Evolutionary conservation across 2,113 vertebrate species (phyloP), one percentile per base, ranked within the genome.

Genomic region (Lagopus leucura): DNA sequence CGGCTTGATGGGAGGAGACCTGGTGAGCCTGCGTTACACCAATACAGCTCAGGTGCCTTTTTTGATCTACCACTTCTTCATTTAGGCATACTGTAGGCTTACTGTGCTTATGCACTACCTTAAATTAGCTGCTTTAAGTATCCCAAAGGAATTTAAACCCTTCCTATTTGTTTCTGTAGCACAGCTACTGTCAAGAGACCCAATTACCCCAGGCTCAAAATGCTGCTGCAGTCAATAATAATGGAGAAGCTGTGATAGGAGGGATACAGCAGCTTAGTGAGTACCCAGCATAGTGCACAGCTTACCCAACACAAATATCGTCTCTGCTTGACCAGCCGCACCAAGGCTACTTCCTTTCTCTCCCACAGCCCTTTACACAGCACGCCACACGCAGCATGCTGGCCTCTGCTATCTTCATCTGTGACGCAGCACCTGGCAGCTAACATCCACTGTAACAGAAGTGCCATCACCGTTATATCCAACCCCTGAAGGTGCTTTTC

Each of bases 11-110:
- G 27, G 19, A 4, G 12, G 17, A 10, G 36, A 20, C 24, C 2
- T 2, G 10, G 12, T 0, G 0, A 72, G 34, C 22, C 38, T 43
- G 6, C 10, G 11, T 27, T 1, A 13, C 30, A 3, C 42, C 2
- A 3, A 4, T 10, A 25, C 11, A 17, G 73, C 36, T 40, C 11
- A 5, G 13, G 60, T 20, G 14, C 34, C n/a, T 57, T 17, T 28
- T n/a, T 83, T 34, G 15, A 61, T 17, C 28, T 3, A 2, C 2
- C 27, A 50, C 28, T 63, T 10, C 36, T 30, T 22, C 42, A 22
- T 19, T 19, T 4, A 28, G 22, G 20, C 60, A 82, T 5, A 45
- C 0, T 45, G 50, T 3, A 47, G 32, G 13, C 25, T 34, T 8
- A 11, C 20, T 6, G 20, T 5, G 48, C 24, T 58, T 6, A 13